Evolutionary conservation across 2,113 vertebrate genomes (phyloP), one percentile per base, ranked within the genome.

Genomic region (Neolamprologus sp.): DNA sequence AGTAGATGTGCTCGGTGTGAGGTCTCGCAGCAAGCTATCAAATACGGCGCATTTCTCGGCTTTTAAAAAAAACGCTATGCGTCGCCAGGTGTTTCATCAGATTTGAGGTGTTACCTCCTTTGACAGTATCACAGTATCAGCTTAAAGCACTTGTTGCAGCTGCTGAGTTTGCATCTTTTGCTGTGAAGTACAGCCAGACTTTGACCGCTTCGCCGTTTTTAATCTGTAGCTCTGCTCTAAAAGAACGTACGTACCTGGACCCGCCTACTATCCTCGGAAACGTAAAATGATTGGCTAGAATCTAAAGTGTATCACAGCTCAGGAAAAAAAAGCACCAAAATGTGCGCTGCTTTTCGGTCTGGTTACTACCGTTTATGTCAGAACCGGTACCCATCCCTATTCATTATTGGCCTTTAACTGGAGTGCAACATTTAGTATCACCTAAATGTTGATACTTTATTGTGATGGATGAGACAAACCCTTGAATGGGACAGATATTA

Each of bases 171-270:
- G n/a, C n/a, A 54, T 54, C 0, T 54, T 53, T 21, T 53, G 9
- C 51, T 21, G 51, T 53, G 51, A 21, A 21, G 51, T 53, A 6
- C n/a, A 53, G 51, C 51, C n/a, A 53, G n/a, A 11, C n/a, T 54
- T 54, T 54, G 9, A 54, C 51, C 1, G n/a, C 51, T 21, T 11
- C 0, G 0, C 3, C 0, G 0, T 21, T 21, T 54, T 12, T 21
- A 54, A 54, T 21, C n/a, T 54, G 51, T 21, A 7, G 51, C 10
- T 21, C 51, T 12, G n/a, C n/a, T 54, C n/a, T 21, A 54, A 54
- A 21, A 54, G n/a, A 54, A 21, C 6, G 0, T 12, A 54, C 1
- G 5, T 3, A 54, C 6, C 51, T 54, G 51, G 10, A 0, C 53
- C 53, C n/a, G 10, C 53, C 53, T 12, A 54, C 53, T 54, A 40